A percentile compares a stretch with the other conserved stretches of the same genome.
Conservation (phyloP, 1,140 invertebrate genomes). For the Lepeophtheirus salmonis region DNA sequence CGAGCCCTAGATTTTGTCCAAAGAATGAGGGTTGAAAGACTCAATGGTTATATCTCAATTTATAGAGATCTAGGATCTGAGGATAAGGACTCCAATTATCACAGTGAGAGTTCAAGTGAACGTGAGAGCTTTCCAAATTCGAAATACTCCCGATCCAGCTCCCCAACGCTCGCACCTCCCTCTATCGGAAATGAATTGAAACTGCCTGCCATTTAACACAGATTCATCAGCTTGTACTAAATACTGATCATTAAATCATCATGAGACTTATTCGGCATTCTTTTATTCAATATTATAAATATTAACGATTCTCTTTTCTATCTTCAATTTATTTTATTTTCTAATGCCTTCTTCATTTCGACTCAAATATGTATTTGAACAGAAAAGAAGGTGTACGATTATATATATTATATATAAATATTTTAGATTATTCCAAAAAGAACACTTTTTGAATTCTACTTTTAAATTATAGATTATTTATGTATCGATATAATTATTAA, state of each 20-base stretch:
- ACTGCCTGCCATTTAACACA: background rate
- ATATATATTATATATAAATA: too few relatives aligned
- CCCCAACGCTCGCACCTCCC: background rate
- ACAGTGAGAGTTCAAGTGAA: constrained; percentile 1
- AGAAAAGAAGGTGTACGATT: too few relatives aligned
- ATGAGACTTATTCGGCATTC: background rate
- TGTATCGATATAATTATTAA: too few relatives aligned
- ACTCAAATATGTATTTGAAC: too few relatives aligned
- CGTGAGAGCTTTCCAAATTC: background rate
- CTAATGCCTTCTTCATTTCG: too few relatives aligned
- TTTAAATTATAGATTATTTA: too few relatives aligned
- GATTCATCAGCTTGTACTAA: too few relatives aligned
- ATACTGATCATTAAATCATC: background rate
- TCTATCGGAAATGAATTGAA: background rate
- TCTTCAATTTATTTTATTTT: background rate
- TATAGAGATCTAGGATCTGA: constrained; percentile 24
- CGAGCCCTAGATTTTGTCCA: constrained; percentile 30
- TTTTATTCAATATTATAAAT: background rate
- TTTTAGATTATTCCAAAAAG: too few relatives aligned
- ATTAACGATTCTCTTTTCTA: too few relatives aligned
- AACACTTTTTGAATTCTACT: too few relatives aligned
- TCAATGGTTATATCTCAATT: constrained; percentile 29
- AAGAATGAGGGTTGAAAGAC: constrained; percentile 28
- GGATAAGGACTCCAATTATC: constrained; percentile 13
- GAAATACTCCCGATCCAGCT: background rate